These are phyloP conservation scores for Molorchus minor DNA, from an alignment of 2,888 invertebrate species.

Conservation along the genomic window DNA sequence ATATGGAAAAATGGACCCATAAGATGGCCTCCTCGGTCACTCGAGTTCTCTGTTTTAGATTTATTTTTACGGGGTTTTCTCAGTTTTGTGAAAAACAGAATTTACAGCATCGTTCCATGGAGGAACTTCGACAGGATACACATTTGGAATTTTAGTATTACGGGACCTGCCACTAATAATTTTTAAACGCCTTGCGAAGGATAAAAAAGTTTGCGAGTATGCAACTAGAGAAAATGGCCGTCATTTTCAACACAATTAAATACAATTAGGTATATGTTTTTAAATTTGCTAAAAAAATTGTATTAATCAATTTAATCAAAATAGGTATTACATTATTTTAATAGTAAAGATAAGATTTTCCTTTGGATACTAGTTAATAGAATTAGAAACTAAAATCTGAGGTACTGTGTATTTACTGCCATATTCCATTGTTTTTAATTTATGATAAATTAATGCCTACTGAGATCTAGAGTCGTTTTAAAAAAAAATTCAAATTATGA, in stretches of 20 bases:
- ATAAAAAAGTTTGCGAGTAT: neutral
- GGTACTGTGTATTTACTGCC: neutral
- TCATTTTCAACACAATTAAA: neutral
- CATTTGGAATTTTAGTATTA: neutral
- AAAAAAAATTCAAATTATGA: no score
- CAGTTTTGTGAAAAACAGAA: neutral
- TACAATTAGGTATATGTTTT: no score
- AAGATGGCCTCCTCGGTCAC: no score
- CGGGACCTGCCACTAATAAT: neutral
- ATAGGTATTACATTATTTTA: neutral
- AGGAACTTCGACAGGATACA: neutral
- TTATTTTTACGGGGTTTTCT: neutral
- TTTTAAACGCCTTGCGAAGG: no score
- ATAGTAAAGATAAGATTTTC: neutral
- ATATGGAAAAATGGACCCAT: no score
- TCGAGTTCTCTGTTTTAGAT: neutral
- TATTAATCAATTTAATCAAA: neutral
- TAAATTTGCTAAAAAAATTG: neutral
- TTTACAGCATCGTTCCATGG: neutral
- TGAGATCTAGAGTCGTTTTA: no score
- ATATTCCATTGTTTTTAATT: neutral
- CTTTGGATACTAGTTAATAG: neutral
- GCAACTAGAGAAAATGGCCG: neutral
- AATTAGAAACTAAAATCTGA: no score
- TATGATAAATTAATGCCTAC: no score